A percentile compares a stretch with the other conserved stretches of the same genome.
Conservation (phyloP, 2,888 invertebrate genomes). For the Pantelozetes paolii region DNA sequence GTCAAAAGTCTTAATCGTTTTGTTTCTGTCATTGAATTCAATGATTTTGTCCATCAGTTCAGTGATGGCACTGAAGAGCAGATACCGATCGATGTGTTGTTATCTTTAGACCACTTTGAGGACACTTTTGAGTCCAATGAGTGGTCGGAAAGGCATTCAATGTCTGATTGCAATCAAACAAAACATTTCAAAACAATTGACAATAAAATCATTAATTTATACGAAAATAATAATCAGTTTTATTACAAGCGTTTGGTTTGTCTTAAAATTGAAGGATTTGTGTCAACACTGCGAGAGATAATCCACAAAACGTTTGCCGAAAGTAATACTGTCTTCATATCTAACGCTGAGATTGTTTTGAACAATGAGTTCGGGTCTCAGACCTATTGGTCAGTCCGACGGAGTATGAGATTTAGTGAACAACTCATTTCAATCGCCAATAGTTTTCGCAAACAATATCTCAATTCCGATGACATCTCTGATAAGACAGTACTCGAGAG, state of each 20-base stretch:
- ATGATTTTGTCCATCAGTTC: slow-evolving; percentile 63
- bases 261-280: slow-evolving; percentile 70
- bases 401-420: slow-evolving; percentile 84
- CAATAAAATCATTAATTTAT: background rate
- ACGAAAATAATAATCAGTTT: slow-evolving; percentile 63
- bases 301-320: slow-evolving; percentile 27
- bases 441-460: slow-evolving; percentile 61
- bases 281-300: background rate
- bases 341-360: slow-evolving; percentile 71
- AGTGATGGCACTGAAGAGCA: background rate
- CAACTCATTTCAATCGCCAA: slow-evolving; percentile 65
- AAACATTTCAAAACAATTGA: background rate
- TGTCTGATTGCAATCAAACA: background rate
- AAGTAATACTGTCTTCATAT: slow-evolving; percentile 50
- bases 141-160: slow-evolving; percentile 50
- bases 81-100: slow-evolving; percentile 28
- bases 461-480: slow-evolving; percentile 62
- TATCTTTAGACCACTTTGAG: slow-evolving; percentile 55
- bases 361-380: slow-evolving; percentile 80
- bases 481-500: slow-evolving; percentile 61
- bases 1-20: slow-evolving; percentile 68
- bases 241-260: slow-evolving; percentile 59
- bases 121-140: slow-evolving; percentile 68
- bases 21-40: slow-evolving; percentile 79
- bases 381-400: slow-evolving; percentile 73